Base-by-base conservation (phyloP, 2,113 vertebrate species). In the Colistium nudipinnis region DNA sequence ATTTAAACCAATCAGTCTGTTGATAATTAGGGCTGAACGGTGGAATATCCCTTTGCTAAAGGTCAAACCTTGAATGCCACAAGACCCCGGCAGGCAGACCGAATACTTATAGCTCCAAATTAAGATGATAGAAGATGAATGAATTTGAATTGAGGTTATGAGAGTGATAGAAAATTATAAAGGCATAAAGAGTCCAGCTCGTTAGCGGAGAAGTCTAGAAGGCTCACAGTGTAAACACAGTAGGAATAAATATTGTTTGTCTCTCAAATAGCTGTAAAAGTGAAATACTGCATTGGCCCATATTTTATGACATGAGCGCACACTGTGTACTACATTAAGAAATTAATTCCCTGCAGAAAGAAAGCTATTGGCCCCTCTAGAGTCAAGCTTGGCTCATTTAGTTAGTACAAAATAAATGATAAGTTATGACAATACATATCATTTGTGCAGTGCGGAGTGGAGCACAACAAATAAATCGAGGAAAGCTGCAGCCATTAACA, bases 381-480 rank as follows among this genome's bases (percentile, higher is more conserved):
- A 76, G 64, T 51, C 13, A 35, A 53, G 60, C 47, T 56, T 41
- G 60, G 52, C 52, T 72, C 47, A 68, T 68, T 79, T 76, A 66
- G 35, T 62, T 35, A n/a, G 28, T 2, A 24, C 30, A 85, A 76
- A 56, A 86, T 76, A 7, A 67, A 81, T 75, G 27, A 39, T 72
- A 17, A 31, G 73, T 75, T 68, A 72, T 49, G 67, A 75, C 66
- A 49, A 80, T 66, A 76, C 79, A 86, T 68, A 77, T 85, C 64
- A 82, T 74, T 63, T 78, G 62, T 81, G 65, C 74, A 56, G 20
- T 0, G 66, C 66, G 22, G 70, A 71, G 70, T 59, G 24, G 31
- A 67, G 74, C 14, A 60, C 66, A 61, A 25, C 43, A 54, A 53
- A 85, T 86, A 83, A 84, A 89, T 86, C 77, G 85, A 24, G 28